Base-by-base conservation (phyloP, 1,140 invertebrate species). In the Drosophila equinoxialis region DNA sequence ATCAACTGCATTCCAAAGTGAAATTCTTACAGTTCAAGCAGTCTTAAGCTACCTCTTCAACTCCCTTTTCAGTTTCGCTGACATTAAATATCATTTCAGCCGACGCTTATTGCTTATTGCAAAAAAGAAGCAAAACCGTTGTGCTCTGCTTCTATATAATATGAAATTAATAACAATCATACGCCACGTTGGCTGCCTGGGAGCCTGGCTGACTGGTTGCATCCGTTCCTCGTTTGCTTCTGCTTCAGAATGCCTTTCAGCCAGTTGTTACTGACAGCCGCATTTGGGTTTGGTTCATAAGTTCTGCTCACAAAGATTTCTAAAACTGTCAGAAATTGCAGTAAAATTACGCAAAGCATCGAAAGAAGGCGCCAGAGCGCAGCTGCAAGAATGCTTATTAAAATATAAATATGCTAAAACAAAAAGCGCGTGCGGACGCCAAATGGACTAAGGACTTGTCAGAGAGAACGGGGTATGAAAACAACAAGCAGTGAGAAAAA, bases 121-220 rank as follows among this genome's bases (percentile, higher is more conserved):
- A 65, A 82, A 65, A 68, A 69, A 11, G 55, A 55, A 72, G 65
- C 65, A 60, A 66, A 65, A 42, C 68, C 26, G 5, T 30, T 30
- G 57, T 62, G 45, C 63, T 55, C 65, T 72, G 82, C 77, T 89
- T 83, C 75, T 68, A 89, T 72, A 86, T 87, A 86, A 86, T 87
- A 77, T 74, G 80, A 84, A 89, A 89, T 89, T 89, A 89, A 89
- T 89, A 89, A 89, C 84, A 89, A 89, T 89, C 84, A 89, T 89
- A 89, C 85, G 84, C 84, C 84, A 75, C 81, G 84, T 89, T 89
- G 84, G 65, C 64, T 54, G 57, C 26, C 71, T 45, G 71, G 33
- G 48, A 57, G 71, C 33, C 68, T 65, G 65, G 63, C 26, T 64
- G 41, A 17, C 55, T 14, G 51, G 30, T n/a, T 64, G 41, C 66